Evolutionary conservation across 2,888 invertebrate species (phyloP).

Genomic region (Mycalesis mineus): DNA sequence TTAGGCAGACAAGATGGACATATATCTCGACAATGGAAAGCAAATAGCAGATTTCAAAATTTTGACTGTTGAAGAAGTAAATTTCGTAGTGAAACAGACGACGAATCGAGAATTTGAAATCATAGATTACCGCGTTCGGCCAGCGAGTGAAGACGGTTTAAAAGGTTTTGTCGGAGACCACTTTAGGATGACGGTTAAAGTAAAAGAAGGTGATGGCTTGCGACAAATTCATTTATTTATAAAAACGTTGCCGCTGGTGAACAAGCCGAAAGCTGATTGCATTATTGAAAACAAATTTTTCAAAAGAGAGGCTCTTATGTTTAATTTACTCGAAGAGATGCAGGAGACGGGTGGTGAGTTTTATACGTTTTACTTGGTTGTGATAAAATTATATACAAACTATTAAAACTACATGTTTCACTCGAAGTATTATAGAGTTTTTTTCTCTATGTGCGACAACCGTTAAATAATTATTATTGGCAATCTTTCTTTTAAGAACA

Average conservation of each 20-base stretch:
- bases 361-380: no score
- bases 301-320: slow-evolving; percentile 52
- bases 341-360: slow-evolving; percentile 32
- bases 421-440: no score
- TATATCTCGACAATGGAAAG: not conserved
- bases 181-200: slow-evolving; percentile 40
- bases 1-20: not conserved
- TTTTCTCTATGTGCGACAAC: no score
- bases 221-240: slow-evolving; percentile 48
- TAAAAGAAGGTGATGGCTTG: slow-evolving; percentile 32
- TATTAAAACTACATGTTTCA: no score
- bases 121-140: slow-evolving; percentile 3
- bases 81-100: not conserved
- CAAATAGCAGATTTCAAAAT: not conserved
- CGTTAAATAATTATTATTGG: no score
- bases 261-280: slow-evolving; percentile 53
- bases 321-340: slow-evolving; percentile 49
- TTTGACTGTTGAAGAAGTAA: not conserved
- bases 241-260: slow-evolving; percentile 50
- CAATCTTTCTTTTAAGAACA: no score
- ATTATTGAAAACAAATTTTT: slow-evolving; percentile 47
- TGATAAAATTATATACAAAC: no score
- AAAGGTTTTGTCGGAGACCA: slow-evolving; percentile 63
- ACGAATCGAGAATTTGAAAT: not conserved
- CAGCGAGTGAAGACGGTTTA: slow-evolving; percentile 45